A percentile compares a stretch with the other conserved stretches of the same genome.
These are phyloP conservation scores for Oryzaephilus surinamensis DNA, from an alignment of 1,140 invertebrate species.

Conservation along the genomic window DNA sequence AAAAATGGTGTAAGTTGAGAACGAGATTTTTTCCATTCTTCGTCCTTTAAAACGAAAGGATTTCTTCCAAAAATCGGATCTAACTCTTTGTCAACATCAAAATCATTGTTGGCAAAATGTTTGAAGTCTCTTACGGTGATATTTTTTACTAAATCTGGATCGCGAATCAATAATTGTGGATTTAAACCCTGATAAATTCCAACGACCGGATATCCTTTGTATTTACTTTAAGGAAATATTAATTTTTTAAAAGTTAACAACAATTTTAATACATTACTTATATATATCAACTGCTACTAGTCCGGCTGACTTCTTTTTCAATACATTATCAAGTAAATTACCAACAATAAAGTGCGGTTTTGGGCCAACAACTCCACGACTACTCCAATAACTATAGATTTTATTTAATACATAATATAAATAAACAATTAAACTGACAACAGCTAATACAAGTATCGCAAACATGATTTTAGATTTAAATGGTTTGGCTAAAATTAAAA, in stretches of 20 bases:
- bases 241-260: no score
- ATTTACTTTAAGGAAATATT: no score
- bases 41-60: conserved; percentile 36
- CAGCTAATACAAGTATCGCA: no score
- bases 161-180: conserved; percentile 29
- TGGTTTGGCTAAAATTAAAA: no score
- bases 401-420: conserved; percentile 5
- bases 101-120: conserved; percentile 21
- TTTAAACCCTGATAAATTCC: neutral
- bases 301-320: conserved; percentile 5
- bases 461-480: no score
- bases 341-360: conserved; percentile 23
- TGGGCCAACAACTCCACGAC: conserved; percentile 22
- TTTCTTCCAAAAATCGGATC: conserved; percentile 20
- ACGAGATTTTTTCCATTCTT: conserved; percentile 43
- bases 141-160: conserved; percentile 33
- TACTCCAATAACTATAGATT: conserved; percentile 22
- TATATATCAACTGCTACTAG: conserved; percentile 13
- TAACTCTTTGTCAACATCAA: conserved; percentile 18
- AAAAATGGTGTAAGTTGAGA: conserved; percentile 42
- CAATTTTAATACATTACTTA: no score
- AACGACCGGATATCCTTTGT: conserved; percentile 1
- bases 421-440: neutral
- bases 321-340: conserved; percentile 22
- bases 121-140: conserved; percentile 31